phyloP scores from a whole-genome alignment of 2,888 invertebrate genomes.

The Cetonia aurata region DNA sequence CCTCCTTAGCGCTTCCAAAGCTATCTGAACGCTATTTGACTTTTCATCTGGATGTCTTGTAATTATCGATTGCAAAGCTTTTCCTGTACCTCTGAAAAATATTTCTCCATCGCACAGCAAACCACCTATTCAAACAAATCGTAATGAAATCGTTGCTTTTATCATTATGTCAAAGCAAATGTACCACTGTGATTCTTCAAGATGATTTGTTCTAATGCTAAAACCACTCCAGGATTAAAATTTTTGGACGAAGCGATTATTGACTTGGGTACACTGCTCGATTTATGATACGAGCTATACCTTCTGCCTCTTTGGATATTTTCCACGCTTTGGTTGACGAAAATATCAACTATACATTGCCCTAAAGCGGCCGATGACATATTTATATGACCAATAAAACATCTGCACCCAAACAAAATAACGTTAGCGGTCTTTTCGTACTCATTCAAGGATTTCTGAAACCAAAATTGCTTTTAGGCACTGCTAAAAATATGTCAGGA shows the following conservation, averaged over 20 bases:
- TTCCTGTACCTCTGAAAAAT: conserved; percentile 77
- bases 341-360: conserved; percentile 63
- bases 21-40: conserved; percentile 74
- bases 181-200: conserved; percentile 62
- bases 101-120: conserved; percentile 75
- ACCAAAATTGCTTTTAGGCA: not conserved
- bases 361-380: conserved; percentile 66
- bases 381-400: conserved; percentile 67
- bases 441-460: conserved; percentile 49
- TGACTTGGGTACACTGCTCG: conserved; percentile 59
- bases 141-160: not conserved
- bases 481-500: not conserved
- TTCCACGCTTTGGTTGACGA: conserved; percentile 63
- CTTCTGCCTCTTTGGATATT: conserved; percentile 58
- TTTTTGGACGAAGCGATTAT: conserved; percentile 59
- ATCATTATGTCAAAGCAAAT: not conserved
- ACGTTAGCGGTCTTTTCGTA: conserved; percentile 59
- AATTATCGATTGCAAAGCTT: conserved; percentile 76
- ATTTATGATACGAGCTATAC: conserved; percentile 60
- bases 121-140: conserved; percentile 47
- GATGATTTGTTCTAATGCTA: conserved; percentile 63
- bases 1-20: conserved; percentile 75
- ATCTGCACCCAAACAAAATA: conserved; percentile 62
- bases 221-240: conserved; percentile 63
- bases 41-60: conserved; percentile 71